These are phyloP conservation scores for Scortum barcoo DNA, from an alignment of 2,113 vertebrate genomes.

Conservation along the genomic window DNA sequence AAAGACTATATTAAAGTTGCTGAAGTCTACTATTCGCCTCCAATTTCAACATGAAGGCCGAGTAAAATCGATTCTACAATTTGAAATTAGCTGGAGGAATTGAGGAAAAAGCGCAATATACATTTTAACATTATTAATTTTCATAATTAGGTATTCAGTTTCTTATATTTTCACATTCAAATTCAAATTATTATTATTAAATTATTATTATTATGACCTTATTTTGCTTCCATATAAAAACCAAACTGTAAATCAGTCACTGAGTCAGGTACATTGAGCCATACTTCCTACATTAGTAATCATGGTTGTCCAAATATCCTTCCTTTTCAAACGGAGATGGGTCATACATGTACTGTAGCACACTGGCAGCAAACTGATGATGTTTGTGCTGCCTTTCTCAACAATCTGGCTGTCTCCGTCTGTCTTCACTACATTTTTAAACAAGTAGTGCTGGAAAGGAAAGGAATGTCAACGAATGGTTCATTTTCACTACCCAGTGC, in stretches of 20 bases:
- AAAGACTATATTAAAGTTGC: not conserved
- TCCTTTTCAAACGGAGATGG: not conserved
- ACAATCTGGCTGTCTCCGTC: not conserved
- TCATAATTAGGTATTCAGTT: not conserved
- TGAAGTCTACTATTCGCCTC: no score
- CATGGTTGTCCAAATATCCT: not conserved
- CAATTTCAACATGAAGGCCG: not conserved
- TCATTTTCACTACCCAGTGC: slow-evolving; percentile 28
- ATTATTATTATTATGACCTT: not conserved
- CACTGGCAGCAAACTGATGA: not conserved
- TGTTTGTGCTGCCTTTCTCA: not conserved
- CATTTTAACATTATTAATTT: not conserved
- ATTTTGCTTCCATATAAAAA: not conserved
- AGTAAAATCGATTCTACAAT: not conserved
- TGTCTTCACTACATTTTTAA: not conserved
- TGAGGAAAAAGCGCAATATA: no score
- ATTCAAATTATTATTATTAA: no score
- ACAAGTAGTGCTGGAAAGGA: not conserved
- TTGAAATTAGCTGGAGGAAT: not conserved
- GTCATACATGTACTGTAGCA: not conserved
- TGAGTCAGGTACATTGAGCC: no score
- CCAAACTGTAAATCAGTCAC: not conserved
- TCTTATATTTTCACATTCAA: no score
- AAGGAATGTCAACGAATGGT: not conserved
- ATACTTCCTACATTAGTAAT: slow-evolving; percentile 19